phyloP scores from a whole-genome alignment of 2,113 vertebrate genomes.

The Forbesichthys agassizii region DNA sequence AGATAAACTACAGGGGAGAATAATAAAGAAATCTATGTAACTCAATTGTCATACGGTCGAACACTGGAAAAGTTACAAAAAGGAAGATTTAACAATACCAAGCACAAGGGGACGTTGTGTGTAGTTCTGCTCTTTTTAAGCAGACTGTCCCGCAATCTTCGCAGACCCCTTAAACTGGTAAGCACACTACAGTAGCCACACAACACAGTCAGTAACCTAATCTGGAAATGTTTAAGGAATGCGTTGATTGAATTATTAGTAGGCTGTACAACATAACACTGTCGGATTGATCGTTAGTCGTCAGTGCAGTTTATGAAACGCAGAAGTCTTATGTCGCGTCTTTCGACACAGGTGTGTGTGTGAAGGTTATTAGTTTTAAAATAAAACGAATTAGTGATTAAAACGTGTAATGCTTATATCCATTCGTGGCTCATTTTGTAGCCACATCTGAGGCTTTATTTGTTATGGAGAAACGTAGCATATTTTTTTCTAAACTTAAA shows the following conservation, averaged over 20 bases:
- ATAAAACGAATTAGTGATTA: no score
- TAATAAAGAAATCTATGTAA: neutral
- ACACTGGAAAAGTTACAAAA: slow-evolving; percentile 27
- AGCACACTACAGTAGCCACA: neutral
- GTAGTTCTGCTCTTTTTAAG: neutral
- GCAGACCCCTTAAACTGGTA: slow-evolving; percentile 31
- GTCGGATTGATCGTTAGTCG: neutral
- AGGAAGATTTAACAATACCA: slow-evolving; percentile 3
- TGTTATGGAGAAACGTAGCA: neutral
- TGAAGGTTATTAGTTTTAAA: neutral
- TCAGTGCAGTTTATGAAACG: neutral
- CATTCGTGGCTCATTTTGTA: neutral
- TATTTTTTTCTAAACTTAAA: neutral
- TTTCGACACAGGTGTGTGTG: slow-evolving; percentile 21
- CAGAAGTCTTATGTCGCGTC: neutral
- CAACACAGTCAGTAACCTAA: neutral
- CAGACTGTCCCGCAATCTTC: slow-evolving; percentile 8
- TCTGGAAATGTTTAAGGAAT: neutral
- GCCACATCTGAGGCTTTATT: neutral
- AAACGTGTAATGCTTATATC: neutral
- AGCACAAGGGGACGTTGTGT: neutral
- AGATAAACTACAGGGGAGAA: neutral
- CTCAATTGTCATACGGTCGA: neutral
- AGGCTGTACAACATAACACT: neutral
- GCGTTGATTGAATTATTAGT: neutral